Evolutionary conservation across 2,113 vertebrate genomes (phyloP).

Genomic region (Tetrax tetrax): DNA sequence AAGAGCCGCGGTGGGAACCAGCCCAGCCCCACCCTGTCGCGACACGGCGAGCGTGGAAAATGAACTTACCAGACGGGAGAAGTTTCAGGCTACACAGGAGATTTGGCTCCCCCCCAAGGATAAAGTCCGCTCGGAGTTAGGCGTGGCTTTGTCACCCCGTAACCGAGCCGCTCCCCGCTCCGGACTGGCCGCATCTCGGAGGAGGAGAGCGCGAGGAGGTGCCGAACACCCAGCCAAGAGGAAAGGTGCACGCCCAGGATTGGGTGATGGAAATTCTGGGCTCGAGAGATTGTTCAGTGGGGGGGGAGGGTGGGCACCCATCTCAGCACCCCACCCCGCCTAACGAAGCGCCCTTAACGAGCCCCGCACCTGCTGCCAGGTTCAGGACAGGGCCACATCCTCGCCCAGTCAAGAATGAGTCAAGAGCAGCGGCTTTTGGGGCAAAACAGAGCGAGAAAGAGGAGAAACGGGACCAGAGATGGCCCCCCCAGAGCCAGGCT

Average conservation of each 20-base stretch:
- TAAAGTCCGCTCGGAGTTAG: neutral
- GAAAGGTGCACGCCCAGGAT: neutral
- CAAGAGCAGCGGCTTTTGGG: fast-evolving
- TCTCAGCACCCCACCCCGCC: neutral
- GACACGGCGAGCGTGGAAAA: fast-evolving
- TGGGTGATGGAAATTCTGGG: neutral
- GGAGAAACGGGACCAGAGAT: neutral
- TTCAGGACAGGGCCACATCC: neutral
- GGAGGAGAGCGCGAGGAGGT: neutral
- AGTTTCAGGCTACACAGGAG: neutral
- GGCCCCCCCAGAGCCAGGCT: neutral
- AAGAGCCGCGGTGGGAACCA: neutral
- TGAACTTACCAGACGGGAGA: neutral
- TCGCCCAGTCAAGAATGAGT: fast-evolving
- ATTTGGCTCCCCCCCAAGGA: neutral
- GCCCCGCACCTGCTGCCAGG: neutral
- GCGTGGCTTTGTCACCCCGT: fast-evolving
- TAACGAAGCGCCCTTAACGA: fast-evolving
- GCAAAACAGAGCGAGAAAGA: fast-evolving
- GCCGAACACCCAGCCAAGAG: neutral
- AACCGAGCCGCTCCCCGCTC: fast-evolving
- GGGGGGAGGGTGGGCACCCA: neutral
- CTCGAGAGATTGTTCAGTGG: fast-evolving
- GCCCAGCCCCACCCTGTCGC: neutral
- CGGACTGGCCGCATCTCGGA: fast-evolving